Conservation (phyloP, 2,888 invertebrate species). For the Macaria liturata region DNA sequence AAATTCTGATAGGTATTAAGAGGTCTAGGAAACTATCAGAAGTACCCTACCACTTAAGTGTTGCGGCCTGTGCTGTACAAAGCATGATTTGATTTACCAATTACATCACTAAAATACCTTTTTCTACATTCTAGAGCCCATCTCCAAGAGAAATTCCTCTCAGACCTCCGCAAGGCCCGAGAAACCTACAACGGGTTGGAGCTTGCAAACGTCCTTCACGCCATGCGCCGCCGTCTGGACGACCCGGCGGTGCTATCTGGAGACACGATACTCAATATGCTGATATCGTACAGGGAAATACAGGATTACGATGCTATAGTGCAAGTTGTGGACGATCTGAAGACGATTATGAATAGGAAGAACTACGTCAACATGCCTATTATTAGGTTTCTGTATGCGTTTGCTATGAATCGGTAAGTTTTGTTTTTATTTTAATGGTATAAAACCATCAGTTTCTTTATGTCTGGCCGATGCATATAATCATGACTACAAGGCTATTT, state of each 20-base stretch:
- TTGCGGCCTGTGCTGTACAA: too few relatives aligned
- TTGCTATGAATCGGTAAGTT: constrained; percentile 94
- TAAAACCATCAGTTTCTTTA: too few relatives aligned
- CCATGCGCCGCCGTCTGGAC: constrained; percentile 96
- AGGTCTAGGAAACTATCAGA: too few relatives aligned
- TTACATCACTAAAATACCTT: too few relatives aligned
- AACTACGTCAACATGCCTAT: constrained; percentile 95
- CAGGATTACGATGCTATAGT: constrained; percentile 99
- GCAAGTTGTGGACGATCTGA: constrained; percentile 96
- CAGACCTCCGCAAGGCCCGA: constrained; percentile 95
- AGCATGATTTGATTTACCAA: too few relatives aligned
- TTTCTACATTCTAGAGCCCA: constrained; percentile 87
- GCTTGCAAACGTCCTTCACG: constrained; percentile 90
- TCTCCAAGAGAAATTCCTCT: constrained; percentile 98
- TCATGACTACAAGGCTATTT: too few relatives aligned
- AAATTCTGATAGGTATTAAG: too few relatives aligned
- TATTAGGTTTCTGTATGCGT: constrained; percentile 97
- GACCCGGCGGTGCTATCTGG: constrained; percentile 98
- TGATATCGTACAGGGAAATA: constrained; percentile 95
- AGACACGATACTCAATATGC: constrained; percentile 97
- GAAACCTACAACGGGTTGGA: constrained; percentile 94
- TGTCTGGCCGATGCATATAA: too few relatives aligned
- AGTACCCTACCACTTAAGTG: too few relatives aligned
- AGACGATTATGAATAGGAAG: constrained; percentile 93
- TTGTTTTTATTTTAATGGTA: too few relatives aligned